Evolutionary conservation across 2,797 vertebrate species (phyloP), one percentile per base, ranked within the genome.

Genomic region (Amblyraja radiata): DNA sequence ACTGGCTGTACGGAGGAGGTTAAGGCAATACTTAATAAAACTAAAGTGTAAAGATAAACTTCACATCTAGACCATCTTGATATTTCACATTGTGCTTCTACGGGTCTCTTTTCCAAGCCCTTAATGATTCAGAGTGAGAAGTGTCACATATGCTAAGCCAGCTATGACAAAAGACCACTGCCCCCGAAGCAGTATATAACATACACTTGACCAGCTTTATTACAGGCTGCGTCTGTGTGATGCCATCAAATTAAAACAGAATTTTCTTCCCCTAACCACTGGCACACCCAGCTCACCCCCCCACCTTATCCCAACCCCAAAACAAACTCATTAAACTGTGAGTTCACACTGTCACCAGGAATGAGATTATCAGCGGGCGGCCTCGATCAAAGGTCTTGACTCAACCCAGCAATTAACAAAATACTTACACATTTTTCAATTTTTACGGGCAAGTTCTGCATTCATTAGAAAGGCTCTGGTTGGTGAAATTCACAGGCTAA

Each of bases 161-260:
- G 76, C 74, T 88, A 78, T 78, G 88, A 92, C 25, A 93, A 78
- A 76, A 92, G 93, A 68, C 63, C 93, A 88, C 54, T 90, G 93
- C 94, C 93, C 86, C 95, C 94, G 94, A 96, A 95, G 96, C 96
- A 95, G 95, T 76, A 86, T 93, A 93, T 94, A 93, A 39, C 21
- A 25, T 54, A 76, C 11, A 8, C 58, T 46, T 39, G n/a, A 58
- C 73, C 23, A 16, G 39, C 39, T 91, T 91, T 74, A 21, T 36
- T 54, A 74, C 36, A 65, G 68, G 90, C 90, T 91, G 39, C 90
- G 54, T 71, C 39, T 25, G 93, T 68, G 93, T 93, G 93, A 93
- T 94, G 94, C 94, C 93, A 94, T 93, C 93, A 93, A 95, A 94
- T 90, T 93, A 94, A 88, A 93, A 93, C 76, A 21, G 68, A n/a